Evolutionary conservation across 2,888 invertebrate genomes (phyloP), one percentile per base, ranked within the genome.

Genomic region (Colostygia pectinataria): DNA sequence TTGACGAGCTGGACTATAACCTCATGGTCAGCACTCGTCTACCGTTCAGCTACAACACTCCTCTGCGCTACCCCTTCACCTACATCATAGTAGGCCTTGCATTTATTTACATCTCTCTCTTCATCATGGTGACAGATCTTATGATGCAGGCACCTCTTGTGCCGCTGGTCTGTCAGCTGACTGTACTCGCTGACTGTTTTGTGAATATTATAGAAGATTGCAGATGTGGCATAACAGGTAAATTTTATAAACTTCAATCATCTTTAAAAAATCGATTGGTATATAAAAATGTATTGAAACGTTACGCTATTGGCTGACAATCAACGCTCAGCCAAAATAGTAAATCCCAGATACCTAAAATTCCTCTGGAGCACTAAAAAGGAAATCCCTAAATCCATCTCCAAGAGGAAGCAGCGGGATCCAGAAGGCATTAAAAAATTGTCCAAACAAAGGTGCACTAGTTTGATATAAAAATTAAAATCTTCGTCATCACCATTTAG

Each of bases 1-100:
- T 84, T 8, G 88, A 87, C 14, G 84, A 84, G 4, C 24, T 84
- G 2, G 83, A 85, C 0, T 86, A 84, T 63, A 87, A 88, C 47
- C 53, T 87, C 1, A 71, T 79, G 33, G 73, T 81, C 71, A 28
- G 33, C 0, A 55, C 83, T 0, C 68, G 68, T 2, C 36, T 85
- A 0, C 86, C 86, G 0, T 80, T 75, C 46, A 46, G 68, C 36
- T 83, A 79, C 64, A 52, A 59, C 33, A 69, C 67, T 0, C 66
- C 74, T 0, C 3, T 5, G 0, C 33, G 60, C 1, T 88, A 87
- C 52, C 58, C 74, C 0, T 5, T 71, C 1, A 66, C 71, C 0
- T 87, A 87, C 42, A 36, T 74, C 0, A 5, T 56, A 0, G 70
- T 76, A 1, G 46, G 76, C 20, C 43, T 79, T 2, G 63, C 74